Evolutionary conservation across 2,888 invertebrate species (phyloP), one percentile per base, ranked within the genome.

Genomic region (Trimorus sp.): DNA sequence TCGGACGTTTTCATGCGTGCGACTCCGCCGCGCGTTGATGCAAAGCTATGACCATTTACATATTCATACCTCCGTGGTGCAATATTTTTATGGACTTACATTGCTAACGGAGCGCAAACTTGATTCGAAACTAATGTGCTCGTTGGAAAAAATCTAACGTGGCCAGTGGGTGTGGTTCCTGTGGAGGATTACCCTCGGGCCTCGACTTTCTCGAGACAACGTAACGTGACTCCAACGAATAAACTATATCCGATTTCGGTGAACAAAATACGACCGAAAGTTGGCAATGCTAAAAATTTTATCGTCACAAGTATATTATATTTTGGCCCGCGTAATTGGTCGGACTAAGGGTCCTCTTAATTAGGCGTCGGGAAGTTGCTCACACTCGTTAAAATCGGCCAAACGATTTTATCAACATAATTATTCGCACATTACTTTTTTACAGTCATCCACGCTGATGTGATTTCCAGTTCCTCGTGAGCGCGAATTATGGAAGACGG

Each of bases 91-190:
- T 45, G 45, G 1, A 6, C 45, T 45, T 12, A 45, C 45, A 45
- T 12, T 12, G 45, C 12, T 45, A 45, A 11, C 12, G 12, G 9
- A 45, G 11, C 12, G 45, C 45, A 11, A 12, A 45, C 11, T 45
- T 45, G 2, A 45, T 45, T 45, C 45, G 45, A 45, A 45, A 45
- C 45, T 45, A 45, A 45, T 45, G 45, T 45, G 45, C 45, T 45
- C 45, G 45, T 45, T 12, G 45, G 45, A 45, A 45, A 45, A 45
- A 45, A 45, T 45, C 9, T 45, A 45, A 45, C 12, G 12, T 45
- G 45, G 12, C 11, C 9, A 45, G 45, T 45, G 45, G 45, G 45
- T 45, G 45, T 45, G 45, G 45, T 45, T 12, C 11, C 45, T 11
- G 45, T 12, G 1, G 45, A 45, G 12, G 45, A 45, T 9, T 45